Evolutionary conservation across 2,113 vertebrate genomes (phyloP).

Genomic region (Boulengeromyrus knoepffleri): DNA sequence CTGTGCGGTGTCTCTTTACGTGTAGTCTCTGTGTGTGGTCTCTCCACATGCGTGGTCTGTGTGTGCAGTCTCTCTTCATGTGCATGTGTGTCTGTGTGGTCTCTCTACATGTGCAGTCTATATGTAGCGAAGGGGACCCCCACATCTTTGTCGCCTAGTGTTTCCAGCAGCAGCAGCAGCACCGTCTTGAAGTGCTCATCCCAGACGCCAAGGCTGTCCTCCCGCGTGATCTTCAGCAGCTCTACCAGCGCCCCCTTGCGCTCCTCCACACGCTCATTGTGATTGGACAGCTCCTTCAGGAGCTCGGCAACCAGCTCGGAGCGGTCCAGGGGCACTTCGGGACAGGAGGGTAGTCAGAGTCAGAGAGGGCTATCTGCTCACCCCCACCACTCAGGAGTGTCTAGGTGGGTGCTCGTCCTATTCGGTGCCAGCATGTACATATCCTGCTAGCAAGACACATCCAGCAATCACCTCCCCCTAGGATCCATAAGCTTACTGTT

Average conservation of each 20-base stretch:
- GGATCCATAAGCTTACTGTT: not conserved
- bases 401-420: not conserved
- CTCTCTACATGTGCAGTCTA: not conserved
- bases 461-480: not conserved
- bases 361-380: not conserved
- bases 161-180: slow-evolving; percentile 89
- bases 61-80: not conserved
- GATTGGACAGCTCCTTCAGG: slow-evolving; percentile 94
- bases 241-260: slow-evolving; percentile 87
- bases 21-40: not conserved
- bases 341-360: slow-evolving; percentile 26
- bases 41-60: not conserved
- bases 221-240: slow-evolving; percentile 88
- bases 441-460: not conserved
- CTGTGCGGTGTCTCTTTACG: not conserved
- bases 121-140: slow-evolving; percentile 27
- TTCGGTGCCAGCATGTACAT: not conserved
- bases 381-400: not conserved
- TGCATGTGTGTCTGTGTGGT: not conserved
- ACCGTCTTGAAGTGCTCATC: slow-evolving; percentile 98
- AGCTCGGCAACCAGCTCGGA: slow-evolving; percentile 93
- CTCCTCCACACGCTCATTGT: slow-evolving; percentile 91
- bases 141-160: slow-evolving; percentile 94
- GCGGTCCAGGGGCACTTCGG: slow-evolving; percentile 74
- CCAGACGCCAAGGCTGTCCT: slow-evolving; percentile 91